Evolutionary conservation across 2,797 vertebrate species (phyloP).

Genomic region (Phyllotis vaccarum): DNA sequence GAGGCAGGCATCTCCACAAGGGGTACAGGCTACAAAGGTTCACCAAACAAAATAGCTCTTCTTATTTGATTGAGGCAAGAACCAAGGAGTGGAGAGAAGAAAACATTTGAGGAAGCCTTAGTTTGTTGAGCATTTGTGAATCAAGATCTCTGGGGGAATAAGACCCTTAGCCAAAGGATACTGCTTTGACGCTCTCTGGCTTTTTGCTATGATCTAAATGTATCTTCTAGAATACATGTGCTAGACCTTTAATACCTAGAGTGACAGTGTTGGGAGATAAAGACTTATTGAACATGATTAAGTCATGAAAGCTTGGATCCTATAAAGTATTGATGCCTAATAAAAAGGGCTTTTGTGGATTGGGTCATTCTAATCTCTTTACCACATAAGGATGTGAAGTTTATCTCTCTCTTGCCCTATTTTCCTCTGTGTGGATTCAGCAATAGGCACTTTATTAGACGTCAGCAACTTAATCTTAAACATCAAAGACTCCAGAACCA

Average conservation of each 20-base stretch:
- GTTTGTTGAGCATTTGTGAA: neutral
- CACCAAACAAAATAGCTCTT: neutral
- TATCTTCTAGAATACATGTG: neutral
- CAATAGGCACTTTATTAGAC: neutral
- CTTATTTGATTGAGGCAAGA: neutral
- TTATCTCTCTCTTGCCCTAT: neutral
- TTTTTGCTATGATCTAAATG: neutral
- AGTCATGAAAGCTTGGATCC: neutral
- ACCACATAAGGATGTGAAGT: neutral
- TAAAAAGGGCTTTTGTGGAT: neutral
- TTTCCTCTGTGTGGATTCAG: neutral
- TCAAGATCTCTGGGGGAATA: neutral
- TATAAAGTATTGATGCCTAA: neutral
- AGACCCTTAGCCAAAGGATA: neutral
- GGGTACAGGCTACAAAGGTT: neutral
- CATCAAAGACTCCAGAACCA: neutral
- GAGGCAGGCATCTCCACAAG: neutral
- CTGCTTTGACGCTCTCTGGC: neutral
- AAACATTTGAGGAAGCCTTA: neutral
- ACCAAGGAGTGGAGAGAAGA: neutral
- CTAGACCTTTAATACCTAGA: neutral
- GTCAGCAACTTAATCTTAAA: neutral
- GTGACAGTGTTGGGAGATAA: neutral
- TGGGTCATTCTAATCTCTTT: neutral
- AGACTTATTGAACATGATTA: neutral